These are phyloP conservation scores for Saccostrea cuccullata DNA, from an alignment of 1,140 invertebrate species.

Conservation along the genomic window DNA sequence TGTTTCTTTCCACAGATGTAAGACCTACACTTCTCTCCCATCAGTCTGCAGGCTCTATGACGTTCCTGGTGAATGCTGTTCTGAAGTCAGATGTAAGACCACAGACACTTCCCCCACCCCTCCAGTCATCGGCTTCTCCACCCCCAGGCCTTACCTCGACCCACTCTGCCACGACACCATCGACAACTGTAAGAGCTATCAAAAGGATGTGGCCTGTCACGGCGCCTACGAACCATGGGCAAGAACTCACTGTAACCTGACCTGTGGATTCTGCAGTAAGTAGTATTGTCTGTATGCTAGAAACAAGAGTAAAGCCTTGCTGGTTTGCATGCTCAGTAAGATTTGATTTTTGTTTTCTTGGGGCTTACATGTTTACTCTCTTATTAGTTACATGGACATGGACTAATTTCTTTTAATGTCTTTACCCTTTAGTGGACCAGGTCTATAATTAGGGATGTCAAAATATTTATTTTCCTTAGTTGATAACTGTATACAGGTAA, in stretches of 20 bases:
- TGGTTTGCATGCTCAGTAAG: not conserved
- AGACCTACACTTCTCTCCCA: slow-evolving; percentile 63
- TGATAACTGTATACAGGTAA: no score
- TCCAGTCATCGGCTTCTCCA: slow-evolving; percentile 36
- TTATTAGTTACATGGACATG: not conserved
- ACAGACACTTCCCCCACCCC: slow-evolving; percentile 40
- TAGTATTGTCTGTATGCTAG: not conserved
- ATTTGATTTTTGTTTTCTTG: not conserved
- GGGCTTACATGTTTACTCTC: not conserved
- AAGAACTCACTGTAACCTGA: slow-evolving; percentile 63
- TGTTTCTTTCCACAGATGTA: slow-evolving; percentile 52
- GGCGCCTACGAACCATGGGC: slow-evolving; percentile 64
- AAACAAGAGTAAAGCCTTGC: not conserved
- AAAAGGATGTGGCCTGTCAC: slow-evolving; percentile 51
- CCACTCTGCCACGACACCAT: slow-evolving; percentile 58
- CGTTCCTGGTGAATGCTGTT: slow-evolving; percentile 64
- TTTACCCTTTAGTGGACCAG: no score
- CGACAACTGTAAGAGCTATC: slow-evolving; percentile 57
- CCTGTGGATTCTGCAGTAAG: slow-evolving; percentile 67
- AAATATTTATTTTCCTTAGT: no score
- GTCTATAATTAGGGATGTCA: no score
- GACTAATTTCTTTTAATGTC: no score
- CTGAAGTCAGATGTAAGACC: slow-evolving; percentile 55
- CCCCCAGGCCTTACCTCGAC: slow-evolving; percentile 47
- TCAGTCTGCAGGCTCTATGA: slow-evolving; percentile 56